Conservation (phyloP, 2,113 vertebrate genomes). For the Erythrocercus mccallii region DNA sequence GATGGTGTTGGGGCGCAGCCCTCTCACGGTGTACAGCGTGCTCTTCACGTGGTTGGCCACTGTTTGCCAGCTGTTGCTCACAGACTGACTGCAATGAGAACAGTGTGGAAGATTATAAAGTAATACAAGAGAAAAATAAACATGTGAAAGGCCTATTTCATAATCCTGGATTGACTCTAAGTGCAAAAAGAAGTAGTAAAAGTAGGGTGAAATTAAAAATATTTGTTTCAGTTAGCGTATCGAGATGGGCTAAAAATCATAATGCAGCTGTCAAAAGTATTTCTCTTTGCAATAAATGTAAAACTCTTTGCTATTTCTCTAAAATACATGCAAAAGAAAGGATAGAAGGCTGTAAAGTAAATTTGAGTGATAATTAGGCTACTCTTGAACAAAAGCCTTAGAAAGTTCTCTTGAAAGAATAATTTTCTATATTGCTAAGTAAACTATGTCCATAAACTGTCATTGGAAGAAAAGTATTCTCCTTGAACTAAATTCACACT, state of each 20-base stretch:
- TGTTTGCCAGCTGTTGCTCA: slow-evolving; percentile 99
- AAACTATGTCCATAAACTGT: slow-evolving; percentile 58
- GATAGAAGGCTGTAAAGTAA: slow-evolving; percentile 41
- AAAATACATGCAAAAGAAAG: slow-evolving; percentile 55
- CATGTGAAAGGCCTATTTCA: not conserved
- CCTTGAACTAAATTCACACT: slow-evolving; percentile 50
- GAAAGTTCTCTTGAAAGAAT: slow-evolving; percentile 63
- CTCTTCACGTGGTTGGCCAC: slow-evolving; percentile 94
- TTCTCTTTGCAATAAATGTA: slow-evolving; percentile 23
- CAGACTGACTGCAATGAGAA: slow-evolving; percentile 86
- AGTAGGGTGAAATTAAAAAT: not conserved
- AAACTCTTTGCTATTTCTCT: slow-evolving; percentile 32
- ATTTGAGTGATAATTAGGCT: slow-evolving; percentile 33
- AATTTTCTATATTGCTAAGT: slow-evolving; percentile 39
- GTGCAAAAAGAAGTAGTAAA: slow-evolving; percentile 21
- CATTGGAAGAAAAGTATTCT: slow-evolving; percentile 32
- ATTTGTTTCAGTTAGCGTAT: slow-evolving; percentile 21
- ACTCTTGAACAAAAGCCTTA: slow-evolving; percentile 38
- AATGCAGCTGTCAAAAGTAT: slow-evolving; percentile 29
- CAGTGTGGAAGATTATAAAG: not conserved
- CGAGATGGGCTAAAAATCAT: not conserved
- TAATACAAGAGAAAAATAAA: not conserved
- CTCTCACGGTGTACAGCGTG: slow-evolving; percentile 86
- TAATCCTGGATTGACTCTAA: not conserved
- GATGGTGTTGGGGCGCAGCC: slow-evolving; percentile 94